Base-by-base conservation (phyloP, 2,113 vertebrate genomes). In the Pungitius pungitius region DNA sequence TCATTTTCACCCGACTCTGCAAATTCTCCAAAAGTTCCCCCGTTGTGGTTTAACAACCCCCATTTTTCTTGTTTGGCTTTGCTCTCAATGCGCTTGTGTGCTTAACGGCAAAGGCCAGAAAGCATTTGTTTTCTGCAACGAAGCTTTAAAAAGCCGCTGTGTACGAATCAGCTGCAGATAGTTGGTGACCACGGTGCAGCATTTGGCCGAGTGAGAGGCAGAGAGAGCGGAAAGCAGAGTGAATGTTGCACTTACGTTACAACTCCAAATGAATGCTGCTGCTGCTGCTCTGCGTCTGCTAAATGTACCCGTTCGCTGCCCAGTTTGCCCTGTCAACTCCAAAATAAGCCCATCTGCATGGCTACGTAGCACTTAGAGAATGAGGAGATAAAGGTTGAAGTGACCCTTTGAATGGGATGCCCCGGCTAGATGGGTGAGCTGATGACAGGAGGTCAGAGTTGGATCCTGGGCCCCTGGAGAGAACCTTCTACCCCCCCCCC, bases 401-500 rank as follows among this genome's bases (percentile, higher is more conserved):
- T 10, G 62, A 61, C 18, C 33, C 51, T 69, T 74, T n/a, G 42
- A 22, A 69, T 57, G 0, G 24, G 35, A 59, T 5, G 55, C 39
- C 8, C 47, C 58, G 26, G 26, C 30, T 42, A 66, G n/a, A 43
- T 37, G 35, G 33, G 12, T 55, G 57, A 58, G 56, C 45, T 64
- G 24, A 40, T 67, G 59, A 47, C 20, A 17, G 39, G 71, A 66
- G 55, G 11, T 18, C 58, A n/a, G 65, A 45, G 69, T 73, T 58
- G 37, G 60, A 64, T 42, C 18, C 49, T 40, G 40, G 64, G 74
- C 58, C 39, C 66, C 24, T 14, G 7, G 65, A 75, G 43, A 75
- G 37, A 56, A 73, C 62, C 61, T 69, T 73, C 59, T 22, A 66
- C 63, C 62, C 37, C 62, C 59, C 22, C 68, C 63, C 65, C 37